Base-by-base conservation (phyloP, 1,140 invertebrate species). In the Sarcophaga bullata region DNA sequence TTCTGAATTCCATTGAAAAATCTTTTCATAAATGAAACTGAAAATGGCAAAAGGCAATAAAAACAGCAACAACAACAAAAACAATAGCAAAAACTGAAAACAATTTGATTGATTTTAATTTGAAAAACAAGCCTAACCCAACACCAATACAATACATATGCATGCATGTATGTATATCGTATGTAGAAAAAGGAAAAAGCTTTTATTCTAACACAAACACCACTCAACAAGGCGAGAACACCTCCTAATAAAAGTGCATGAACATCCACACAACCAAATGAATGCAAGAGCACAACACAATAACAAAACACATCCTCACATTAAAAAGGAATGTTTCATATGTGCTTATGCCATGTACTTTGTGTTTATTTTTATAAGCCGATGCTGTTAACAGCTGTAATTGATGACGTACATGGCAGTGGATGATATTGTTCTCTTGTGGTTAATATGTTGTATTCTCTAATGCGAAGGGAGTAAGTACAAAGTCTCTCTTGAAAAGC, bases 331-430 rank as follows among this genome's bases (percentile, higher is more conserved):
- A 68, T n/a, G 17, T 68, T 19, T 68, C 10, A 7, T 68, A 68
- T 68, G 15, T 62, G 8, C 15, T 13, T 62, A n/a, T n/a, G 58
- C 17, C 13, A 52, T 52, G 50, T 6, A 52, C 6, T 37, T 37
- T 37, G 25, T 37, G 1, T 37, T 37, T 37, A 37, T 37, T 37
- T 37, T 37, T 37, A 37, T 37, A 37, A 37, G 25, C 8, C 58
- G 19, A 7, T 68, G 15, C 17, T 17, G 3, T 2, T 68, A 49
- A 78, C n/a, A 78, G 75, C 75, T 78, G 75, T 78, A 78, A 78
- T 78, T 78, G 75, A 78, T 78, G 75, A 78, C 75, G 75, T 78
- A 78, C 75, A 73, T 78, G 48, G n/a, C 8, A 25, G 25, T 37
- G 25, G 50, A 1, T 52, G 50, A 13, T 6, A 13, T 52, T 52